These are phyloP conservation scores for Collichthys lucidus DNA, from an alignment of 2,113 vertebrate species.

Conservation along the genomic window DNA sequence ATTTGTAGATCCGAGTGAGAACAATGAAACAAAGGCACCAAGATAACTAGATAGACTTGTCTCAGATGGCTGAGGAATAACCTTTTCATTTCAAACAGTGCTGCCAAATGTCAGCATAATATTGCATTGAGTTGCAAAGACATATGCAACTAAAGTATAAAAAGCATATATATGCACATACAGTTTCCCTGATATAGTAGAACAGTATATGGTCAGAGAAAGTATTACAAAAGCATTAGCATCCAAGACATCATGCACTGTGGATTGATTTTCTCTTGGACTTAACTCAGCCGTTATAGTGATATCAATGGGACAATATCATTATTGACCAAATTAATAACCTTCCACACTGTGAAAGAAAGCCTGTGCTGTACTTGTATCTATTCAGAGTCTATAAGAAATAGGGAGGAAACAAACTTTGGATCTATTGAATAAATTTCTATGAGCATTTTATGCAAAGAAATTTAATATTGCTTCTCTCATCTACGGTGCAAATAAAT, in stretches of 20 bases:
- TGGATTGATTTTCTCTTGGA: conserved; percentile 40
- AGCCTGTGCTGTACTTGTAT: conserved; percentile 36
- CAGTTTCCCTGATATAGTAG: neutral
- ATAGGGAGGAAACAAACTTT: conserved; percentile 63
- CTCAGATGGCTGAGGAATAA: conserved; percentile 32
- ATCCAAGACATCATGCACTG: conserved; percentile 22
- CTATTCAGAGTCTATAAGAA: conserved; percentile 38
- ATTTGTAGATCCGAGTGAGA: conserved; percentile 28
- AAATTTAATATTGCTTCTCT: conserved; percentile 76
- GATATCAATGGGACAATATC: conserved; percentile 46
- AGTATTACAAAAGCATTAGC: conserved; percentile 45
- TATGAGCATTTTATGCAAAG: conserved; percentile 76
- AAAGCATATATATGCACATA: neutral
- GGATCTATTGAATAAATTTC: conserved; percentile 71
- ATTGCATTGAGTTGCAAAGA: conserved; percentile 12
- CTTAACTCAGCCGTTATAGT: conserved; percentile 43
- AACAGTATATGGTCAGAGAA: conserved; percentile 4
- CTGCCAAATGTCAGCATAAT: conserved; percentile 54
- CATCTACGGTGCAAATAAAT: conserved; percentile 75
- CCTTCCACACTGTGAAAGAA: conserved; percentile 50
- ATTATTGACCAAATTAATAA: conserved; percentile 65
- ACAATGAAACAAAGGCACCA: conserved; percentile 15
- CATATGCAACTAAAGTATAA: conserved; percentile 22
- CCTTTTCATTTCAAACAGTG: conserved; percentile 45
- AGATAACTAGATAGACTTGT: conserved; percentile 11